Evolutionary conservation across 2,113 vertebrate species (phyloP).

Genomic region (Pseudolaguvia tuberculata): DNA sequence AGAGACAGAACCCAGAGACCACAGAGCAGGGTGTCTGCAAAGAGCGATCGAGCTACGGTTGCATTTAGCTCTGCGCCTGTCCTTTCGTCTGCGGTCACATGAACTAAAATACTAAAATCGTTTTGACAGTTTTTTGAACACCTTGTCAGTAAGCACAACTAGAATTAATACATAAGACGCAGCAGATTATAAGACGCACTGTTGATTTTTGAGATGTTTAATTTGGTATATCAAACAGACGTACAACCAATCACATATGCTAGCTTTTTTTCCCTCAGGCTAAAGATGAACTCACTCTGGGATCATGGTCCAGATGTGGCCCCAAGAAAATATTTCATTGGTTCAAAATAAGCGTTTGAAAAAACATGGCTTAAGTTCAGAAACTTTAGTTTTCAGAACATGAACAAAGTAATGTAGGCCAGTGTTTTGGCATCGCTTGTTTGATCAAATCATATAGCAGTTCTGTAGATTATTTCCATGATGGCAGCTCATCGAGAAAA

Average conservation of each 20-base stretch:
- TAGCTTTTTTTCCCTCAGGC: background rate
- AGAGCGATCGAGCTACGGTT: no score
- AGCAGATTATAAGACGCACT: no score
- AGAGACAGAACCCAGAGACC: no score
- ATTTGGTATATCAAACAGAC: background rate
- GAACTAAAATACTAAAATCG: no score
- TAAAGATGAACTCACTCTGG: background rate
- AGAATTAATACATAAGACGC: no score
- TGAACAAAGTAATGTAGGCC: background rate
- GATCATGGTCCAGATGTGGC: background rate
- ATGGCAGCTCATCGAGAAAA: background rate
- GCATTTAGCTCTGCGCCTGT: no score
- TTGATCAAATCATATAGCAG: background rate
- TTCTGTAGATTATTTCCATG: background rate
- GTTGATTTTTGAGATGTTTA: no score
- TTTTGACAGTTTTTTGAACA: no score
- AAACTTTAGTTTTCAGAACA: background rate
- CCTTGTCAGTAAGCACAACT: no score
- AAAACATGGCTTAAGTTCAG: background rate
- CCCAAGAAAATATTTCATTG: background rate
- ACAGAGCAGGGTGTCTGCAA: no score
- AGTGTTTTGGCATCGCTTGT: background rate
- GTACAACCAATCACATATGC: background rate
- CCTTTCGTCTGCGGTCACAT: no score
- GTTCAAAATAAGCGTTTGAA: background rate